Conservation (phyloP, 2,888 invertebrate species). For the Aromia moschata region DNA sequence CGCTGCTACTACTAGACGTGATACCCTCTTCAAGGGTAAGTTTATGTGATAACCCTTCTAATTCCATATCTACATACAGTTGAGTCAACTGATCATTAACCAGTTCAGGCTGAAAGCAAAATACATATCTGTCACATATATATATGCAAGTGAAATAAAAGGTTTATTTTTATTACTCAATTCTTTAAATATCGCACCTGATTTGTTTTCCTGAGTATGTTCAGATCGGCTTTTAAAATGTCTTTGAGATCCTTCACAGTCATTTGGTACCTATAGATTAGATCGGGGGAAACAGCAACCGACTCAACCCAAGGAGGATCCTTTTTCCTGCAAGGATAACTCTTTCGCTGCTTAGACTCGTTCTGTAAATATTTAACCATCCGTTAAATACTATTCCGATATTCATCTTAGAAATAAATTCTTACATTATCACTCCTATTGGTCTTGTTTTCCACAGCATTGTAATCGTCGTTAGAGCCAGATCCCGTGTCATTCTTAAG, state of each 20-base stretch:
- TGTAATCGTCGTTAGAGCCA: slow-evolving; percentile 60
- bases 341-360: slow-evolving; percentile 63
- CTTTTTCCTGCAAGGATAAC: slow-evolving; percentile 61
- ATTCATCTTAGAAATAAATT: not conserved
- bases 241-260: slow-evolving; percentile 67
- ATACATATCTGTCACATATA: too few relatives aligned
- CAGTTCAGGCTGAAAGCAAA: slow-evolving; percentile 68
- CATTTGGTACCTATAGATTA: slow-evolving; percentile 77
- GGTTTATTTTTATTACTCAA: too few relatives aligned
- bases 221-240: slow-evolving; percentile 70
- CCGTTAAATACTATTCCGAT: not conserved
- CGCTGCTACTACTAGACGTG: slow-evolving; percentile 66
- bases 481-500: slow-evolving; percentile 71
- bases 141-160: not conserved
- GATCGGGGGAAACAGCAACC: slow-evolving; percentile 71
- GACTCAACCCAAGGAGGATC: slow-evolving; percentile 76
- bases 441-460: slow-evolving; percentile 50
- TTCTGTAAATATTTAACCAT: slow-evolving; percentile 47
- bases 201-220: slow-evolving; percentile 66
- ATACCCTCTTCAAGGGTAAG: slow-evolving; percentile 72
- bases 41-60: slow-evolving; percentile 69
- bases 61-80: slow-evolving; percentile 73
- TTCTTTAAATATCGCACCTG: slow-evolving; percentile 62
- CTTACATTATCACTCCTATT: slow-evolving; percentile 53
- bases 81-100: slow-evolving; percentile 80